Percentiles rank a stretch among this genome's conserved stretches.
Conservation (phyloP, 2,888 invertebrate genomes). For the Megaustenia siamemsis region DNA sequence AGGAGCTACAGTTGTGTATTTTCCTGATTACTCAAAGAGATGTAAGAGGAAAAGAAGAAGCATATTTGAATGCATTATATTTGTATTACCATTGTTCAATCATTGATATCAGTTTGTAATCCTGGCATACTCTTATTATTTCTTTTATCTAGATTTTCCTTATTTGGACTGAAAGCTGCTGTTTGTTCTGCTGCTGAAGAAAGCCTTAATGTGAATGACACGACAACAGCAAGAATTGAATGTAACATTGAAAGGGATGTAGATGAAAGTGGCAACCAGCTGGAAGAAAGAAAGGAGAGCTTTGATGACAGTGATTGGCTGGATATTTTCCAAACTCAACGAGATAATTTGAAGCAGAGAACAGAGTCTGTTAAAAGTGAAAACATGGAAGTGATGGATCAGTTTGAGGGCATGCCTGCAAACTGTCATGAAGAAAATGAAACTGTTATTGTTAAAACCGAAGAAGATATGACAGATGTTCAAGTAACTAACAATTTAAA, state of each 20-base stretch:
- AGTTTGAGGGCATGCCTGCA: neutral
- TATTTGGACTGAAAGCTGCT: conserved; percentile 1
- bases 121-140: neutral
- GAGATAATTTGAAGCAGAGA: conserved; percentile 14
- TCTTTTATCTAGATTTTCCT: conserved; percentile 21
- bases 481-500: too few relatives aligned
- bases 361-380: neutral
- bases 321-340: conserved; percentile 33
- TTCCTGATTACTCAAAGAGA: too few relatives aligned
- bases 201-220: neutral
- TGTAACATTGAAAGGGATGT: neutral
- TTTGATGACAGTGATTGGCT: conserved; percentile 39
- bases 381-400: neutral
- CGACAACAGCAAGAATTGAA: neutral
- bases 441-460: neutral
- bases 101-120: too few relatives aligned
- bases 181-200: neutral
- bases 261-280: neutral
- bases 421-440: neutral
- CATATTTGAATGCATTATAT: too few relatives aligned
- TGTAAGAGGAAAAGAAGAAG: too few relatives aligned
- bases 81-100: too few relatives aligned
- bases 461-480: neutral
- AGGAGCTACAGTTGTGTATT: too few relatives aligned
- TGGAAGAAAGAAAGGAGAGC: conserved; percentile 39